These are phyloP conservation scores for Toxotes jaculatrix DNA, from an alignment of 2,113 vertebrate genomes.

Conservation along the genomic window DNA sequence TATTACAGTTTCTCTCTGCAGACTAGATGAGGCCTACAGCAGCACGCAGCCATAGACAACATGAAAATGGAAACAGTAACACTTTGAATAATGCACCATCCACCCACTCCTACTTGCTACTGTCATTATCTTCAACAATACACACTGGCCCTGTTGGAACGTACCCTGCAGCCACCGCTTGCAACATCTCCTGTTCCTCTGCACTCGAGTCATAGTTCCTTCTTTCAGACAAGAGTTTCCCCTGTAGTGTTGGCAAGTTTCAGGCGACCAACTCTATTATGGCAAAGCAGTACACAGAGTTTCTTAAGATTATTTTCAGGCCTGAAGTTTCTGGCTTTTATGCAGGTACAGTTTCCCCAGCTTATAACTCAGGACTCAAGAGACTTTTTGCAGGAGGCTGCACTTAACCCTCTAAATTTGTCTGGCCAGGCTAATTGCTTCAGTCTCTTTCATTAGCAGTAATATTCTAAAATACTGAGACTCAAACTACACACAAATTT, in stretches of 20 bases:
- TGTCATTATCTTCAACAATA: constrained; percentile 59
- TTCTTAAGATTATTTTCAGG: constrained; percentile 9
- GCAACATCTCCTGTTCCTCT: constrained; percentile 3
- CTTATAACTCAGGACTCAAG: constrained; percentile 1
- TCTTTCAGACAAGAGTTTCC: constrained; percentile 6
- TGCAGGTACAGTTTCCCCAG: neutral
- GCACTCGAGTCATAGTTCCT: neutral
- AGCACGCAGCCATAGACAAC: constrained; percentile 30
- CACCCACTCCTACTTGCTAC: constrained; percentile 14
- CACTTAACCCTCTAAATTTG: neutral
- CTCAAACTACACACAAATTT: neutral
- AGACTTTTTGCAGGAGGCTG: constrained; percentile 19
- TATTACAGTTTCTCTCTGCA: constrained; percentile 37
- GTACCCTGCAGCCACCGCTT: constrained; percentile 24
- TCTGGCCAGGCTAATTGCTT: constrained; percentile 26
- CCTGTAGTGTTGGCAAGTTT: constrained; percentile 2
- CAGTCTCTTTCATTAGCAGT: constrained; percentile 20
- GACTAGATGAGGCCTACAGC: constrained; percentile 13
- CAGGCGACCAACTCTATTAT: neutral
- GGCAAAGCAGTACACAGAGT: neutral
- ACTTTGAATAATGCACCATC: constrained; percentile 47
- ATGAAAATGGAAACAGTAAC: constrained; percentile 36
- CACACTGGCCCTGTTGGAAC: constrained; percentile 24
- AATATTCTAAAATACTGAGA: constrained; percentile 1
- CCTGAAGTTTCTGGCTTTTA: constrained; percentile 7